Evolutionary conservation across 1,140 invertebrate genomes (phyloP), one percentile per base, ranked within the genome.

Genomic region (Caenorhabditis briggsae): DNA sequence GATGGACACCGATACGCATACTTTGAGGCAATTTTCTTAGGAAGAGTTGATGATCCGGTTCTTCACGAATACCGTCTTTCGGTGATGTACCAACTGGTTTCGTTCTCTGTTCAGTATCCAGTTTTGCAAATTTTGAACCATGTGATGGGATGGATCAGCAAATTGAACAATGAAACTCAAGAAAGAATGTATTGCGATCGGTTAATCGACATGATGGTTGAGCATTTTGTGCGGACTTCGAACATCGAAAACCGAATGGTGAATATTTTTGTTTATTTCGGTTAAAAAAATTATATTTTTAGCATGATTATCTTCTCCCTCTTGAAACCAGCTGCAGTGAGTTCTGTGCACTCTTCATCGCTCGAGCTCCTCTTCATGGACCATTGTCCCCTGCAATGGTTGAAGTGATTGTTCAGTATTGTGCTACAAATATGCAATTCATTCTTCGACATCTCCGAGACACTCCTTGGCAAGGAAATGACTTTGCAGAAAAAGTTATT

Each of bases 1-100:
- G 86, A 85, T 78, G 58, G 59, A 3, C 58, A 85, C n/a, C 41
- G 83, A 48, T 85, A 87, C 33, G 50, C 86, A 3, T 87, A 74
- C 53, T 87, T 87, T 48, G 86, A 87, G 33, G 61, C 70, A 12
- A 65, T 87, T n/a, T 87, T 87, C 70, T 55, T 84, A 2, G 86
- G 83, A 1, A 48, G 83, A 53, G 83, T 59, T 8, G 86, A 59
- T 8, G 86, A 87, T 23, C 53, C 61, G 9, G 23, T n/a, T 8
- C 46, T 84, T 46, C 86, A 87, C 59, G 61, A 84, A 23, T 64
- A 84, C 16, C 58, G 86, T 18, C 86, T 87, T 18, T 83, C 64
- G 12, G 41, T 87, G 9, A 83, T 87, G 33, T 59, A n/a, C 18
- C 86, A 87, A 33, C 48, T 87, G 8, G 50, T 50, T 25, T 87